Conservation (phyloP, 2,797 vertebrate genomes). For the Dendrocincla fuliginosa region DNA sequence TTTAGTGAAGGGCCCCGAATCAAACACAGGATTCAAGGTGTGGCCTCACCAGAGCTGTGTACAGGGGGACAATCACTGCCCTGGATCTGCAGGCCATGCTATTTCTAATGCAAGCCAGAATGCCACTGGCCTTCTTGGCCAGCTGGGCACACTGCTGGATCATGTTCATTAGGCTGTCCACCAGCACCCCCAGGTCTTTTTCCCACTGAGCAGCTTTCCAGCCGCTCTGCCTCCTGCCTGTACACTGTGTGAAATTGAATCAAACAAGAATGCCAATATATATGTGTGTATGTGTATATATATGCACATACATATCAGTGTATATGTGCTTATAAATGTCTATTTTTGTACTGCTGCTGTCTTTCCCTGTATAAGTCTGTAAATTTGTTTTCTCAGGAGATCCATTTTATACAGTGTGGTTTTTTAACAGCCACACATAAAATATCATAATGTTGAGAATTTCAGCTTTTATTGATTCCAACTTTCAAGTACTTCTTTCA, state of each 20-base stretch:
- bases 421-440: background rate
- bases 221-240: background rate
- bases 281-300: background rate
- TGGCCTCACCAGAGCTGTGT: background rate
- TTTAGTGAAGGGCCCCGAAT: background rate
- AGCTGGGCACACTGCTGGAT: background rate
- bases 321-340: background rate
- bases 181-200: background rate
- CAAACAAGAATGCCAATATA: background rate
- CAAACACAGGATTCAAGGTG: background rate
- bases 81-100: background rate
- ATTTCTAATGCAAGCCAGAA: background rate
- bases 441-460: background rate
- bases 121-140: background rate
- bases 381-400: background rate
- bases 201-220: background rate
- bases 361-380: background rate
- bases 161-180: accelerated
- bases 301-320: background rate
- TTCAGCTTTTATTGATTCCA: background rate
- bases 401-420: background rate
- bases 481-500: background rate
- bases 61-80: background rate
- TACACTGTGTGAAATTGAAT: background rate
- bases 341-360: background rate